Conservation (phyloP, 2,797 vertebrate genomes). For the Hypotaenidia okinawae region DNA sequence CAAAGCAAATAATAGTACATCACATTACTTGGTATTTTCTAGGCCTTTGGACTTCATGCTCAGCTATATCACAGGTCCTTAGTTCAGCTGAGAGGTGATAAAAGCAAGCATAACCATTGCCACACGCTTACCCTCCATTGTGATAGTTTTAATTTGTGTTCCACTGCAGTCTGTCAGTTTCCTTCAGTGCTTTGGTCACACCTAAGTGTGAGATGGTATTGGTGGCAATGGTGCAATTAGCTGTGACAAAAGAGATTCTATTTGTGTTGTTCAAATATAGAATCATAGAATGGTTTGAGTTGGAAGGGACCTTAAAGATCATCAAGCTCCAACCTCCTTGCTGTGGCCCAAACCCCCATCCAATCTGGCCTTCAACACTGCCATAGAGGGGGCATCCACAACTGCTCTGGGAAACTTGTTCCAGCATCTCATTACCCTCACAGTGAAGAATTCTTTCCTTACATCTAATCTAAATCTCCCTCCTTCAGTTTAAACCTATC, state of each 20-base stretch:
- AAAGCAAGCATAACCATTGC: not conserved
- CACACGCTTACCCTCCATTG: not conserved
- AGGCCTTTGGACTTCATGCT: not conserved
- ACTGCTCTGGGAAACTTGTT: too few species aligned
- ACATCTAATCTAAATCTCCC: too few species aligned
- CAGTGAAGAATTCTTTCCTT: too few species aligned
- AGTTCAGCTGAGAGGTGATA: not conserved
- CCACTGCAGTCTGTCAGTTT: not conserved
- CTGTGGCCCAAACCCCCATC: too few species aligned
- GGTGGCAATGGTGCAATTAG: not conserved
- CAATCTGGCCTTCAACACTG: too few species aligned
- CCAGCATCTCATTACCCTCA: too few species aligned
- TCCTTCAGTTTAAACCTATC: too few species aligned
- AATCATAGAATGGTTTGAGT: too few species aligned
- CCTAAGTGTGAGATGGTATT: not conserved
- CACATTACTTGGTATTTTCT: not conserved
- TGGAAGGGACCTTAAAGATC: too few species aligned
- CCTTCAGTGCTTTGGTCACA: not conserved
- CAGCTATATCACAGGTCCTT: not conserved
- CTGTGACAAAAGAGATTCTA: not conserved
- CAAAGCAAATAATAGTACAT: not conserved
- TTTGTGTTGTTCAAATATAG: not conserved
- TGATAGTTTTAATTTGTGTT: not conserved
- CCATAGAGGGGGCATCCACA: too few species aligned
- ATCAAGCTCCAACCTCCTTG: too few species aligned